Evolutionary conservation across 2,113 vertebrate genomes (phyloP).

Genomic region (Cochlearius cochlearius): DNA sequence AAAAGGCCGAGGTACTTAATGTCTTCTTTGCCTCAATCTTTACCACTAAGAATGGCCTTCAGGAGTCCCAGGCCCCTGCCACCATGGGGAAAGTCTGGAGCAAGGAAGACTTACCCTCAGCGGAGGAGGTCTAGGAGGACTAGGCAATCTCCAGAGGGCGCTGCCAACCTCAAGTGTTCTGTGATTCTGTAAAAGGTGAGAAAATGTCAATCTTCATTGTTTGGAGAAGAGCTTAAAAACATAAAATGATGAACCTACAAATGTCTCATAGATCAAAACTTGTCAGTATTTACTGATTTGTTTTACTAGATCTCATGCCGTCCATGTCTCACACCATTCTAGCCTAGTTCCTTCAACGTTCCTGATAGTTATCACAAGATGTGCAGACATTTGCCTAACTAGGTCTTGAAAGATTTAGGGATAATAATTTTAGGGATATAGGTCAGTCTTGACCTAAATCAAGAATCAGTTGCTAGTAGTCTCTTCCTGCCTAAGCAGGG

Average conservation of each 20-base stretch:
- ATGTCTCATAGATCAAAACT: neutral
- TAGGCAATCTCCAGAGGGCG: neutral
- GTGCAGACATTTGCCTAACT: neutral
- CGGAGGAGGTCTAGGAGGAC: neutral
- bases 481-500: neutral
- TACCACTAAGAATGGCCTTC: neutral
- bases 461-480: neutral
- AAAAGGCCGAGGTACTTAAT: neutral
- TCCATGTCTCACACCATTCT: neutral
- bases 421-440: neutral
- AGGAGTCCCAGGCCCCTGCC: neutral
- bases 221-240: neutral
- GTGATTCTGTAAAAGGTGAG: neutral
- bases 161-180: rapidly evolving
- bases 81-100: neutral
- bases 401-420: neutral
- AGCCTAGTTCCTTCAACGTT: neutral
- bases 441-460: neutral
- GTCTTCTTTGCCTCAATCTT: neutral
- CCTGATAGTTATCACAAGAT: neutral
- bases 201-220: neutral
- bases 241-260: neutral
- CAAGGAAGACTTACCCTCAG: neutral
- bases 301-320: neutral
- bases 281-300: neutral